phyloP scores from a whole-genome alignment of 2,888 invertebrate species.

The Cryptocheilus praepositus region DNA sequence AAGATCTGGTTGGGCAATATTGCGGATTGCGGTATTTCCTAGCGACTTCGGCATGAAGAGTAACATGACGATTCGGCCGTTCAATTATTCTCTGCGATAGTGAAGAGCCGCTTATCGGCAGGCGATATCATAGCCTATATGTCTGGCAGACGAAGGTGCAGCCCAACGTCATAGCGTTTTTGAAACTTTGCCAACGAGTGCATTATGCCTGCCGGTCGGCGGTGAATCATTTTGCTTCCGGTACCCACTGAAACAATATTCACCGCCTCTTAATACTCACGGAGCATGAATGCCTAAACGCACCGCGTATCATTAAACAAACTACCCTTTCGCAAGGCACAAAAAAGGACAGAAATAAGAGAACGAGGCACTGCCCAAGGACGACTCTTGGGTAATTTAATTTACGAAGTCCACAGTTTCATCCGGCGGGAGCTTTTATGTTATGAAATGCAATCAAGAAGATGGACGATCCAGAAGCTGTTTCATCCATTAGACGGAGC shows the following conservation, averaged over 20 bases:
- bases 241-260: not conserved
- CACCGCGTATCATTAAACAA: too few relatives aligned
- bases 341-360: constrained; percentile 1
- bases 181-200: constrained; percentile 39
- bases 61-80: too few relatives aligned
- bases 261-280: not conserved
- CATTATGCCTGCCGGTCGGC: constrained; percentile 28
- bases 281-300: not conserved
- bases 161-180: constrained; percentile 31
- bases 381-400: constrained; percentile 3
- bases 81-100: too few relatives aligned
- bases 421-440: constrained; percentile 13
- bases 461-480: constrained; percentile 32
- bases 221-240: constrained; percentile 21
- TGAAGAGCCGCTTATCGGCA: constrained; percentile 19
- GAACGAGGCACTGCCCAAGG: not conserved
- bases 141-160: constrained; percentile 25
- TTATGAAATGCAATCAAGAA: constrained; percentile 42
- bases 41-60: too few relatives aligned
- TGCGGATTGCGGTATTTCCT: too few relatives aligned
- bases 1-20: too few relatives aligned
- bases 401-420: constrained; percentile 13
- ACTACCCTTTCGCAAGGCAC: not conserved
- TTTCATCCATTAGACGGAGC: constrained; percentile 37
- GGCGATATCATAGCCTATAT: constrained; percentile 24